phyloP scores from a whole-genome alignment of 2,888 invertebrate species.

The Odontothrips loti region DNA sequence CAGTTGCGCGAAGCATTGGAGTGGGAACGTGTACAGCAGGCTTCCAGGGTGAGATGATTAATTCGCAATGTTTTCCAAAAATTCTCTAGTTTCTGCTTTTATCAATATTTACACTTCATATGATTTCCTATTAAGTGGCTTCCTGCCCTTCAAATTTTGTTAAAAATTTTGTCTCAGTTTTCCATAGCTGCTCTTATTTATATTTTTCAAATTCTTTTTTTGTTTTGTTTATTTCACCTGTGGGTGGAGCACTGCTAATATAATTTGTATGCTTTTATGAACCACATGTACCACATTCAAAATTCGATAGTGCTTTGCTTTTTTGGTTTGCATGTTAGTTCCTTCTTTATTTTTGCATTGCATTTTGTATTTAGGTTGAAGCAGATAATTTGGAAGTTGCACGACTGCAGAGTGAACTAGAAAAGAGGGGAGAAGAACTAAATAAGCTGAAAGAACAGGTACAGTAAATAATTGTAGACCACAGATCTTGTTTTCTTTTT shows the following conservation, averaged over 20 bases:
- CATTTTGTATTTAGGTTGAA: constrained; percentile 28
- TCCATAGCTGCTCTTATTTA: not conserved
- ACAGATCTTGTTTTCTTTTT: not conserved
- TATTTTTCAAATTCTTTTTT: not conserved
- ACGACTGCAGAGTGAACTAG: constrained; percentile 3
- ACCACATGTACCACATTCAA: no score
- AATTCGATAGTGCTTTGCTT: constrained; percentile 12
- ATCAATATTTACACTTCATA: no score
- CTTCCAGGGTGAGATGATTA: constrained; percentile 52
- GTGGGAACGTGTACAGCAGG: constrained; percentile 43
- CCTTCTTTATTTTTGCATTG: not conserved
- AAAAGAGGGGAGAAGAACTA: not conserved
- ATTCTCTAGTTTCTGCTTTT: constrained; percentile 18
- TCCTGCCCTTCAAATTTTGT: no score
- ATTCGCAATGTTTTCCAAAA: constrained; percentile 34
- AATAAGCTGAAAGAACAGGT: constrained; percentile 3
- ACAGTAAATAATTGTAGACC: not conserved
- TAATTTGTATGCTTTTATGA: no score
- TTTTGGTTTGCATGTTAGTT: constrained; percentile 8
- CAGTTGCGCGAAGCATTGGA: constrained; percentile 52
- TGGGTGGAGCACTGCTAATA: no score
- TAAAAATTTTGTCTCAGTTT: not conserved
- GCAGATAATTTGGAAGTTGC: constrained; percentile 25
- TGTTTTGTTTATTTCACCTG: no score
- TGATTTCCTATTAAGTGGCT: no score